Conservation (phyloP, 2,797 vertebrate genomes). For the Neosilurus mollespiculum region DNA sequence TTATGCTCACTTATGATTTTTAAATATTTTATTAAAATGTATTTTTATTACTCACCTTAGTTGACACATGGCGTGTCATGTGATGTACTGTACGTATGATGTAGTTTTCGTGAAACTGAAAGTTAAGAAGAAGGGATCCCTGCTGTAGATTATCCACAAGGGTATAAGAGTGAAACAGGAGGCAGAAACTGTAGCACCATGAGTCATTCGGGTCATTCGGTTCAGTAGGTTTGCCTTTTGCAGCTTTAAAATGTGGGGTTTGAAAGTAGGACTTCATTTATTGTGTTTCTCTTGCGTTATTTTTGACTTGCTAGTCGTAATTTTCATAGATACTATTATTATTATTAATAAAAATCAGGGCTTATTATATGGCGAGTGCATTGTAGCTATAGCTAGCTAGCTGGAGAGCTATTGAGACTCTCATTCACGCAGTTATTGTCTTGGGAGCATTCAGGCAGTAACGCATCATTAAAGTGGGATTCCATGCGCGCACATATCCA, state of each 20-base stretch:
- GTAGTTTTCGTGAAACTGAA: slow-evolving; percentile 40
- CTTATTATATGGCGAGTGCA: too few relatives aligned
- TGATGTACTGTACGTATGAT: not conserved
- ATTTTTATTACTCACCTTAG: not conserved
- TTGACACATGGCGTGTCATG: slow-evolving; percentile 42
- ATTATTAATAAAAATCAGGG: not conserved
- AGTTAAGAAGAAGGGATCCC: slow-evolving; percentile 31
- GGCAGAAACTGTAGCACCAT: slow-evolving; percentile 37
- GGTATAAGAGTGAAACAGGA: slow-evolving; percentile 34
- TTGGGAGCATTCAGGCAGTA: not conserved
- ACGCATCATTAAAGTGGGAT: not conserved
- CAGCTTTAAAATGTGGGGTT: slow-evolving; percentile 13
- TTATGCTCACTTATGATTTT: not conserved
- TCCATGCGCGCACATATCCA: not conserved
- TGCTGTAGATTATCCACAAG: slow-evolving; percentile 36
- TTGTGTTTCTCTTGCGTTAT: not conserved
- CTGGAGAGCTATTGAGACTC: not conserved
- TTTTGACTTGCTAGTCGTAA: not conserved
- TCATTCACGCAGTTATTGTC: not conserved
- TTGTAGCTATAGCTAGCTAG: not conserved
- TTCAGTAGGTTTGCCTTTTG: slow-evolving; percentile 10
- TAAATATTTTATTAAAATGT: slow-evolving; percentile 28
- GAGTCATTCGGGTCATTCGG: slow-evolving; percentile 47
- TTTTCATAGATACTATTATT: not conserved
- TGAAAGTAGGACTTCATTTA: not conserved